phyloP scores from a whole-genome alignment of 2,888 invertebrate species.

The Melangyna quadrimaculata region DNA sequence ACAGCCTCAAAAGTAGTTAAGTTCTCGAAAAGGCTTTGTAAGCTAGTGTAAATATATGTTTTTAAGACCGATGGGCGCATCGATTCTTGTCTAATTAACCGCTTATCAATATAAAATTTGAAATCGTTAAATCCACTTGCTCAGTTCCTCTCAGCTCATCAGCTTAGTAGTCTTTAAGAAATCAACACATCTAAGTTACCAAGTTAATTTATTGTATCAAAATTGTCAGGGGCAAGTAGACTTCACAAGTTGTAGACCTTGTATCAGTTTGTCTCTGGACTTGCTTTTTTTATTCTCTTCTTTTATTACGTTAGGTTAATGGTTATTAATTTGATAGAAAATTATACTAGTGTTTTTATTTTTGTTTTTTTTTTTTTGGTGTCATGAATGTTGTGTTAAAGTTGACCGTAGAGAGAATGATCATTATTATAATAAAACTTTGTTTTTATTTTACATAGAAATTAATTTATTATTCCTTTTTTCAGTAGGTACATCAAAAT shows the following conservation, averaged over 20 bases:
- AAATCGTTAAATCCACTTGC: not conserved
- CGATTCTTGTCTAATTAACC: too few relatives aligned
- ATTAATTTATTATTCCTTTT: not conserved
- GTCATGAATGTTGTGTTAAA: not conserved
- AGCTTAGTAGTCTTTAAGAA: not conserved
- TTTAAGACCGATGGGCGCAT: too few relatives aligned
- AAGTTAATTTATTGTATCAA: not conserved
- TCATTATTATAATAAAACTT: not conserved
- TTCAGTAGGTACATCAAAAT: conserved; percentile 26
- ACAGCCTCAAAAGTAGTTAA: too few relatives aligned
- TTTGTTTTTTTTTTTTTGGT: not conserved
- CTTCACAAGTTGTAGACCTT: conserved; percentile 20
- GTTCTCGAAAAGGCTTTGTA: too few relatives aligned
- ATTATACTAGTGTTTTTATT: not conserved
- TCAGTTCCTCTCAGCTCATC: too few relatives aligned
- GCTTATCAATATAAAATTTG: too few relatives aligned
- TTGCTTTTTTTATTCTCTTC: not conserved
- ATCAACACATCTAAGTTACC: not conserved
- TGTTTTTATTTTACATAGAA: not conserved
- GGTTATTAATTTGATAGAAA: not conserved
- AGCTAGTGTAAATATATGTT: too few relatives aligned
- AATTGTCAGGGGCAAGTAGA: not conserved
- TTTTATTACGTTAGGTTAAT: not conserved
- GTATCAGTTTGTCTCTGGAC: not conserved
- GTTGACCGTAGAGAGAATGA: not conserved